Base-by-base conservation (phyloP, 2,113 vertebrate genomes). In the Xiphorhynchus elegans region DNA sequence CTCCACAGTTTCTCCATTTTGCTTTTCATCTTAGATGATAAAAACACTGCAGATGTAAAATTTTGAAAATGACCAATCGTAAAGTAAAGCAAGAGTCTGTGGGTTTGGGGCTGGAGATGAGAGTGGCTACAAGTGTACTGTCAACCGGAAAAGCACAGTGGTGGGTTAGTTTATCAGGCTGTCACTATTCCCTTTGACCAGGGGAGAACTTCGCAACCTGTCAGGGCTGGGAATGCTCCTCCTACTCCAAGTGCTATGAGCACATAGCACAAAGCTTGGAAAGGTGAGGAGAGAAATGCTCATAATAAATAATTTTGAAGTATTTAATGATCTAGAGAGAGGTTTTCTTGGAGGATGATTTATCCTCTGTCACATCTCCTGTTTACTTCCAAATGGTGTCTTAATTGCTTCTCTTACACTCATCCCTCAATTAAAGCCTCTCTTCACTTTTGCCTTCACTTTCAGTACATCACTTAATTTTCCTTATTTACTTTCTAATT, bases 391-490 rank as follows among this genome's bases (percentile, higher is more conserved):
- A 93, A 93, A 94, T 89, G 72, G 74, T 63, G 37, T 74, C 67
- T 96, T 95, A 95, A 95, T 95, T 88, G 76, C 49, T 88, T 87
- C 91, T 89, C 83, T 92, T 35, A 44, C 77, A 59, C 42, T 96
- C 92, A 52, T 77, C 14, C 58, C 69, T 91, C 90, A 90, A 39
- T 91, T 90, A 95, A 95, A 79, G 50, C 58, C 42, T 89, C 55
- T 84, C 62, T 94, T 90, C 69, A 55, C 55, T 81, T 90, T 52
- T 77, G 40, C 88, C 63, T 90, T 72, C 9, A 56, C 72, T 95
- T 97, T 87, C 80, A 84, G 64, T 33, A 31, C 47, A 73, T 49
- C 60, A 62, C 86, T 93, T 97, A 85, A 96, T 96, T 96, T 94
- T 90, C 39, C 25, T 58, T 87, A 87, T 83, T 95, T 96, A 77